Evolutionary conservation across 1,140 invertebrate genomes (phyloP).

Genomic region (Drosophila micromelanica): DNA sequence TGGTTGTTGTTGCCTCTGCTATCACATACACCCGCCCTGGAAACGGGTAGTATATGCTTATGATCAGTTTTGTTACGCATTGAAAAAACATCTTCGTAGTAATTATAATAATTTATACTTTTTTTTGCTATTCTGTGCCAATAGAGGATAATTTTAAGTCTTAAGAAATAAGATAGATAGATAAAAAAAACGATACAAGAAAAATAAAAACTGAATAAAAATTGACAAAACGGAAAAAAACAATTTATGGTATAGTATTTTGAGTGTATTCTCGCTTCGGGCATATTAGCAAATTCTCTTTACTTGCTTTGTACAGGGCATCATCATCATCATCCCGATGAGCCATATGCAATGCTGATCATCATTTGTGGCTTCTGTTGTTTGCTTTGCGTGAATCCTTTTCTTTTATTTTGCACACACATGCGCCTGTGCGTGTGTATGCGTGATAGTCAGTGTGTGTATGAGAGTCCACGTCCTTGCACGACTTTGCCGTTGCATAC

Average conservation of each 20-base stretch:
- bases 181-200: too few relatives aligned
- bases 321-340: slow-evolving; percentile 52
- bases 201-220: too few relatives aligned
- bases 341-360: slow-evolving; percentile 33
- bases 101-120: too few relatives aligned
- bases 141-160: too few relatives aligned
- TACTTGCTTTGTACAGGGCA: slow-evolving; percentile 28
- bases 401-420: slow-evolving; percentile 40
- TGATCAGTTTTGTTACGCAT: neutral
- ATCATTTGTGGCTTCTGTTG: slow-evolving; percentile 61
- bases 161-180: too few relatives aligned
- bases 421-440: neutral
- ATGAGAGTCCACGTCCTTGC: slow-evolving; percentile 57
- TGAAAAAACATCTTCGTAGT: too few relatives aligned
- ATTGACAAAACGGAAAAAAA: too few relatives aligned
- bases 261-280: neutral
- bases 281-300: neutral
- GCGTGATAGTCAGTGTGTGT: neutral
- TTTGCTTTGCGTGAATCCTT: slow-evolving; percentile 64
- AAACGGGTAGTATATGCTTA: neutral
- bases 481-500: slow-evolving; percentile 57
- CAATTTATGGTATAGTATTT: too few relatives aligned
- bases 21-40: neutral
- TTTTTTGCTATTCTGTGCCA: too few relatives aligned
- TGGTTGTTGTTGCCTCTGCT: slow-evolving; percentile 43